phyloP scores from a whole-genome alignment of 2,888 invertebrate genomes.

The Petrophora chlorosata region DNA sequence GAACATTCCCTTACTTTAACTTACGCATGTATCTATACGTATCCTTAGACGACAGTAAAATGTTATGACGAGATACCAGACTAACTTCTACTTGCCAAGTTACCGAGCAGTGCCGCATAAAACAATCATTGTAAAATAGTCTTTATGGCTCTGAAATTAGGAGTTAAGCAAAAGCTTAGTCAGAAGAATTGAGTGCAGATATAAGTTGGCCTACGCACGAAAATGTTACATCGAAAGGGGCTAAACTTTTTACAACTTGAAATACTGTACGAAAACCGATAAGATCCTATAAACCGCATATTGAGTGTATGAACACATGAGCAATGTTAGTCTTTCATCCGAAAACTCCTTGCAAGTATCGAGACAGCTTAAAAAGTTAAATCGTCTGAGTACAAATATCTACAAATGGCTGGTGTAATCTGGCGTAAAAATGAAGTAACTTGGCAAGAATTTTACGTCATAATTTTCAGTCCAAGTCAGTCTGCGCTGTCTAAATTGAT shows the following conservation, averaged over 20 bases:
- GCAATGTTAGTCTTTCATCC: conserved; percentile 42
- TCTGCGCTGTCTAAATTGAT: too few relatives aligned
- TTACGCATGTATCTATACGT: conserved; percentile 50
- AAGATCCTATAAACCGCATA: conserved; percentile 66
- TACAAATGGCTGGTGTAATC: conserved; percentile 29
- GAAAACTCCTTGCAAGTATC: conserved; percentile 26
- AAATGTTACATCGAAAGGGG: conserved; percentile 67
- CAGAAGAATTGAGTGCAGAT: conserved; percentile 4
- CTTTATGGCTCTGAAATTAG: conserved; percentile 34
- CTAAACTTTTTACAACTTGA: conserved; percentile 77
- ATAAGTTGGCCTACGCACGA: conserved; percentile 49
- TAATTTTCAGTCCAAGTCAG: too few relatives aligned
- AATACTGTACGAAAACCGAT: conserved; percentile 70
- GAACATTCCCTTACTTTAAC: conserved; percentile 57
- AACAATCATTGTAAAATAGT: conserved; percentile 26
- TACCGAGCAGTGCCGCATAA: conserved; percentile 30
- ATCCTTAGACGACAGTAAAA: conserved; percentile 69
- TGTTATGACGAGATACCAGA: conserved; percentile 74
- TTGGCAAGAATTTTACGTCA: too few relatives aligned
- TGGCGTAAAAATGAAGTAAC: conserved; percentile 19
- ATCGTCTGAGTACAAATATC: conserved; percentile 28
- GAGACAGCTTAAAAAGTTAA: conserved; percentile 22
- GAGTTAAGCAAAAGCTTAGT: neutral
- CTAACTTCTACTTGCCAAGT: conserved; percentile 55
- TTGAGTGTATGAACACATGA: conserved; percentile 56